Conservation (phyloP, 2,113 vertebrate genomes). For the Serinus canaria region DNA sequence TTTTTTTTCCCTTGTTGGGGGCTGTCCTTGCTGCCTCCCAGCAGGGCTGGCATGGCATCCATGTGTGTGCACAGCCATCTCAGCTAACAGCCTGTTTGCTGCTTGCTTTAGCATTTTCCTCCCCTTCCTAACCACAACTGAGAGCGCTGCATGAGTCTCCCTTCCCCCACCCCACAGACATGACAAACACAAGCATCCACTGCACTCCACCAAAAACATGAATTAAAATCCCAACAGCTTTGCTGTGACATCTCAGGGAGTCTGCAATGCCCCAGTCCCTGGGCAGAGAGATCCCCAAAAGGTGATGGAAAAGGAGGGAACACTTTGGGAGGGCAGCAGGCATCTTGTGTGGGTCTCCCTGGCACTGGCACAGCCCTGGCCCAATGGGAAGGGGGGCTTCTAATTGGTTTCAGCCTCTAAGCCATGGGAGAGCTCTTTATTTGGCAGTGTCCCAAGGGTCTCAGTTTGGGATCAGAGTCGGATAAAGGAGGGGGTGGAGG, state of each 20-base stretch:
- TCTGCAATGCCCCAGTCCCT: accelerated
- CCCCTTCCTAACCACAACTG: background rate
- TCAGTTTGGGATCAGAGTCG: background rate
- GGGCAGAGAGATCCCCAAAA: accelerated
- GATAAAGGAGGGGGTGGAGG: background rate
- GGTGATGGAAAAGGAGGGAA: background rate
- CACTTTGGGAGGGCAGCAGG: background rate
- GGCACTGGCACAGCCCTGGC: background rate
- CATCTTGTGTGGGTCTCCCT: background rate
- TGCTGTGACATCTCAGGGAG: background rate
- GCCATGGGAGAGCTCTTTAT: conserved; percentile 2
- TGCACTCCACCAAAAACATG: accelerated
- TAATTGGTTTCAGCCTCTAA: background rate
- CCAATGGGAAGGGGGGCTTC: background rate
- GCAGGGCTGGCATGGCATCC: background rate
- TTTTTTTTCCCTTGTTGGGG: too few relatives aligned
- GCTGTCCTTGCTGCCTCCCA: background rate
- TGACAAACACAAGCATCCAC: background rate
- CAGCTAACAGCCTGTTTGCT: background rate
- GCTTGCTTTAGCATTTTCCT: background rate
- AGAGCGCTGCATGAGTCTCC: background rate
- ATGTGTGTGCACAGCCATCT: background rate
- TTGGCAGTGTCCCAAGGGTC: conserved; percentile 9
- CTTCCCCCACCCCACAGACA: background rate
- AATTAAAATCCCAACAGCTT: background rate